phyloP scores from a whole-genome alignment of 2,113 vertebrate genomes.

The Triplophysa rosa region DNA sequence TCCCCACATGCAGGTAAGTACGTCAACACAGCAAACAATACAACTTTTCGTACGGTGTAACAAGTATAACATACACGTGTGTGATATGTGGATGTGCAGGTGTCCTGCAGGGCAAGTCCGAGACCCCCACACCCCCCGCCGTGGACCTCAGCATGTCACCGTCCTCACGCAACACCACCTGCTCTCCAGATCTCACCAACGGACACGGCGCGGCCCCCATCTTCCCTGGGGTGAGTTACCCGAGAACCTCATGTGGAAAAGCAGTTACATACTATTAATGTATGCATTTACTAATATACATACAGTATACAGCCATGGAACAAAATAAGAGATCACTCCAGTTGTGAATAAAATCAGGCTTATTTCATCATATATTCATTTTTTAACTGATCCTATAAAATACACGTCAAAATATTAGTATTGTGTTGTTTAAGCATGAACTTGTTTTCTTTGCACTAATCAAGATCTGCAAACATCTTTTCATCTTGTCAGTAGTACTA shows the following conservation, averaged over 20 bases:
- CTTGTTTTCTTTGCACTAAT: no score
- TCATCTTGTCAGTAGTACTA: no score
- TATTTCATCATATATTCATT: no score
- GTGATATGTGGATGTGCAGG: slow-evolving; percentile 57
- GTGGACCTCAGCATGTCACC: slow-evolving; percentile 92
- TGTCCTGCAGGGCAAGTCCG: slow-evolving; percentile 76
- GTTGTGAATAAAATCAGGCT: no score
- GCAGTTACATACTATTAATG: no score
- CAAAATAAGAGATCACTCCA: no score
- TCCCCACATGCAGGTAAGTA: slow-evolving; percentile 78
- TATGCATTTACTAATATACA: no score
- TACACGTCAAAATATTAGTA: no score
- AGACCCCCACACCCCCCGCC: slow-evolving; percentile 79
- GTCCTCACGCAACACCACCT: slow-evolving; percentile 78
- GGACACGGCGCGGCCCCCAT: slow-evolving; percentile 72
- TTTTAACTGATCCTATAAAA: no score
- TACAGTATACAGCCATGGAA: no score
- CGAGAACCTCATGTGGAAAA: not conserved
- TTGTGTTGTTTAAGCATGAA: no score
- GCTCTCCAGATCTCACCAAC: slow-evolving; percentile 82
- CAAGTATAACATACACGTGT: not conserved
- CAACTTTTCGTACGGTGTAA: not conserved
- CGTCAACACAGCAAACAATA: not conserved
- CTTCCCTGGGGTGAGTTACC: slow-evolving; percentile 77
- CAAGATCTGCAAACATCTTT: no score